Evolutionary conservation across 37 sponge, comb jelly and placozoan species (phyloP).

Genomic region (Geodia barretti): DNA sequence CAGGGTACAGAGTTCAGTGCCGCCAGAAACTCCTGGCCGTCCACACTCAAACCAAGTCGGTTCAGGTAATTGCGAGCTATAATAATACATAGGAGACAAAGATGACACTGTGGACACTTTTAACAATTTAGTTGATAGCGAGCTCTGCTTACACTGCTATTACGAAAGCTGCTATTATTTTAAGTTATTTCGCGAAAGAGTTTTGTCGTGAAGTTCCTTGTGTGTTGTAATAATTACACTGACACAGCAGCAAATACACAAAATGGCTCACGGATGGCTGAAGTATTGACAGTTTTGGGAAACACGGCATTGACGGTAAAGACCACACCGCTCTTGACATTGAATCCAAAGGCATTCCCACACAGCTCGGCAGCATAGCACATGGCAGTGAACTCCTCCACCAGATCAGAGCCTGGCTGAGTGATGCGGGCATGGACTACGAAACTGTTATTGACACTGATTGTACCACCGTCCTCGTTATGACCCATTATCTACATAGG

Average conservation of each 20-base stretch:
- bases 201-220: no score
- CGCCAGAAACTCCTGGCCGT: neutral
- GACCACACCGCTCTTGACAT: slow-evolving; percentile 9
- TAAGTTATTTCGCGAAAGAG: no score
- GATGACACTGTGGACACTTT: no score
- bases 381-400: slow-evolving; percentile 44
- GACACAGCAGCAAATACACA: neutral
- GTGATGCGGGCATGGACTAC: slow-evolving; percentile 16
- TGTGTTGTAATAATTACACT: no score
- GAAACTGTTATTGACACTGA: slow-evolving; percentile 6
- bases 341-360: slow-evolving; percentile 60
- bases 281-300: slow-evolving; percentile 21
- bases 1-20: slow-evolving; percentile 9
- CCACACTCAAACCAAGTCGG: slow-evolving; percentile 18
- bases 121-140: no score
- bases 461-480: slow-evolving; percentile 39
- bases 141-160: no score
- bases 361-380: slow-evolving; percentile 51
- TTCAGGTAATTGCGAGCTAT: slow-evolving; percentile 43
- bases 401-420: neutral
- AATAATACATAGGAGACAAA: no score
- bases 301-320: slow-evolving; percentile 48
- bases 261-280: slow-evolving; percentile 16
- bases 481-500: slow-evolving; percentile 36
- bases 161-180: no score